Conservation (phyloP, 2,797 vertebrate species). For the Sebastes variabilis region DNA sequence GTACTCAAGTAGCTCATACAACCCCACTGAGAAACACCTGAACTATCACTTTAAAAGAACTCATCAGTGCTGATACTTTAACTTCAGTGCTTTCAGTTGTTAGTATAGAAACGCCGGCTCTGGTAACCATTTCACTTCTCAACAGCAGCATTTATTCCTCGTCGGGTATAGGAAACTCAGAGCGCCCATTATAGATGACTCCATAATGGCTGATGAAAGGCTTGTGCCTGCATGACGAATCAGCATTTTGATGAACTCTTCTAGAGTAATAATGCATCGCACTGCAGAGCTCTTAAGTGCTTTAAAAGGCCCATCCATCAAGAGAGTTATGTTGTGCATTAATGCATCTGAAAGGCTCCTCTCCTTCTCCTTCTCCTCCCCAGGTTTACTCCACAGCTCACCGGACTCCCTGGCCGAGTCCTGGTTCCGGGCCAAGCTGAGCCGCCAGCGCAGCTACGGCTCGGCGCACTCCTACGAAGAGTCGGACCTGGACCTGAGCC, state of each 20-base stretch:
- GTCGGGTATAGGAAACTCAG: slow-evolving; percentile 8
- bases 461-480: slow-evolving; percentile 88
- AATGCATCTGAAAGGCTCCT: slow-evolving; percentile 54
- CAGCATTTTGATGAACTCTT: slow-evolving; percentile 27
- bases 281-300: slow-evolving; percentile 26
- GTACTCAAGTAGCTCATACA: background rate
- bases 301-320: slow-evolving; percentile 39
- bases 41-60: background rate
- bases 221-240: slow-evolving; percentile 67
- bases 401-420: slow-evolving; percentile 88
- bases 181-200: slow-evolving; percentile 21
- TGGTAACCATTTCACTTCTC: slow-evolving; percentile 43
- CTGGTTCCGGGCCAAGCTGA: slow-evolving; percentile 90
- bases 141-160: slow-evolving; percentile 27
- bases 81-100: slow-evolving; percentile 15
- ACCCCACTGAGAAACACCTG: background rate
- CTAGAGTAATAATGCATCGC: slow-evolving; percentile 21
- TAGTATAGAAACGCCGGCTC: background rate
- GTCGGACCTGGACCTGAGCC: slow-evolving; percentile 90
- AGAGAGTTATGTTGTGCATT: background rate
- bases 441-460: slow-evolving; percentile 86
- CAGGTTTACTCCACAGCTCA: slow-evolving; percentile 79
- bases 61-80: slow-evolving; percentile 9
- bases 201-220: slow-evolving; percentile 47
- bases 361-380: background rate